A percentile compares a stretch with the other conserved stretches of the same genome.
These are phyloP conservation scores for Caenorhabditis panamensis DNA, from an alignment of 2,888 invertebrate species.

Conservation along the genomic window DNA sequence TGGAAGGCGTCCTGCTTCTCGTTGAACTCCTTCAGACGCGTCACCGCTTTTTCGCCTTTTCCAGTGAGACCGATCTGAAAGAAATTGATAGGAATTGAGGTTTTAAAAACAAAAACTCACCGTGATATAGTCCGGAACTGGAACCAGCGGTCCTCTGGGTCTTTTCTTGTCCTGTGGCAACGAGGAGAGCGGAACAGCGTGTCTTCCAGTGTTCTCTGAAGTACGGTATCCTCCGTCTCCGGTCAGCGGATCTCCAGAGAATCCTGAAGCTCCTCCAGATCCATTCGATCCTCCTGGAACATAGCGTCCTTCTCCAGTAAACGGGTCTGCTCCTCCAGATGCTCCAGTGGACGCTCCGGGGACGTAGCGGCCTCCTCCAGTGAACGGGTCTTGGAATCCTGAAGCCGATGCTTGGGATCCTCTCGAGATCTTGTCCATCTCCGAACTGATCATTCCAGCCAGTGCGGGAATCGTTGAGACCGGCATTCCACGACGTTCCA, in stretches of 20 bases:
- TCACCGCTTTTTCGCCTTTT: slow-evolving; percentile 70
- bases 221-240: slow-evolving; percentile 58
- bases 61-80: slow-evolving; percentile 67
- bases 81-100: no score
- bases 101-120: no score
- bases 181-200: slow-evolving; percentile 69
- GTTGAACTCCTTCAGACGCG: slow-evolving; percentile 69
- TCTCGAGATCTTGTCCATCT: slow-evolving; percentile 41
- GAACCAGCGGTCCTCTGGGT: slow-evolving; percentile 76
- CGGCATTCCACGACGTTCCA: slow-evolving; percentile 89
- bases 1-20: slow-evolving; percentile 62
- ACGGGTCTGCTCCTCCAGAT: slow-evolving; percentile 43
- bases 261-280: slow-evolving; percentile 6
- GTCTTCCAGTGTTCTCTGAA: slow-evolving; percentile 34
- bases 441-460: slow-evolving; percentile 53
- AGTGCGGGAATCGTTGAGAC: slow-evolving; percentile 83
- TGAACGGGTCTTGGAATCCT: slow-evolving; percentile 57
- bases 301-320: slow-evolving; percentile 79
- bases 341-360: slow-evolving; percentile 60
- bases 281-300: slow-evolving; percentile 69
- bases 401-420: neutral
- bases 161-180: slow-evolving; percentile 71
- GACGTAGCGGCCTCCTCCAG: slow-evolving; percentile 80
- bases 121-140: slow-evolving; percentile 62
- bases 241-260: slow-evolving; percentile 62